phyloP scores from a whole-genome alignment of 2,113 vertebrate species.

The human (Homo sapiens) region GRCh38 chr1:168826501-168827000 shows the following conservation, averaged over 20 bases:
- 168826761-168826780: not conserved
- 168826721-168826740: not conserved
- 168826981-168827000: constrained; percentile 35
- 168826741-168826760: not conserved
- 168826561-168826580: not conserved
- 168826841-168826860: not conserved
- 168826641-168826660: not conserved
- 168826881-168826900: not conserved
- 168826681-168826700: not conserved
- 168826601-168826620: not conserved
- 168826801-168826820: not conserved
- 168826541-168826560: not conserved
- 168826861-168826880: not conserved
- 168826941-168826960: constrained; percentile 12
- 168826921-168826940: not conserved
- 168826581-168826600: not conserved
- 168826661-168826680: not conserved
- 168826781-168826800: not conserved
- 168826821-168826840: not conserved
- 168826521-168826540: not conserved
- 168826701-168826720: not conserved
- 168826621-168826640: not conserved
- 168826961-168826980: constrained; percentile 38
- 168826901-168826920: not conserved
- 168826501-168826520: not conserved